Evolutionary conservation across 1,140 invertebrate genomes (phyloP), one percentile per base, ranked within the genome.

Genomic region (Macrobrachium rosenbergii): DNA sequence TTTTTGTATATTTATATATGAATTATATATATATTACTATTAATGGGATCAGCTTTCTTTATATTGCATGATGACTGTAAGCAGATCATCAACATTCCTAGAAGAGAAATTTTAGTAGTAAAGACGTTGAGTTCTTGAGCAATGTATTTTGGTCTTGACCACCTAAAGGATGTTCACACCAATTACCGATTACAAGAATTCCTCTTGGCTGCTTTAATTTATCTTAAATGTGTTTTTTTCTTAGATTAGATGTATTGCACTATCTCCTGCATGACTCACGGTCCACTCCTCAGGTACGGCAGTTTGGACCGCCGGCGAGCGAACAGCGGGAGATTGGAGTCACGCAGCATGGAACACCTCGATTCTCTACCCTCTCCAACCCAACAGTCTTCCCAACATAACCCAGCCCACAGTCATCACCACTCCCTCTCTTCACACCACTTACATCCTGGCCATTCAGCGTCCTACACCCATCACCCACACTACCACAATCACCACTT

Each of bases 261-360:
- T 62, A 73, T n/a, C 81, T 72, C 85, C 67, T 87, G 85, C 85
- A 87, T 87, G 85, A 87, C 85, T 63, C 67, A 69, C 58, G 85
- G 78, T 87, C 85, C 85, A 81, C 85, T 85, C 77, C 89, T 63
- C 87, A 93, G 94, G 90, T 95, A 94, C 90, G 94, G 94, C 43
- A 95, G 94, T 91, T 91, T 95, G 69, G 94, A 95, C 91, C 92
- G 94, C 52, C 92, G 94, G 91, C 81, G 93, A 91, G 91, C 91
- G 2, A 93, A 92, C 82, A 92, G 91, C 75, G 87, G 92, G 58
- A 78, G 88, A 82, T 64, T 90, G 63, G 90, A 90, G 72, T 89
- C 89, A 60, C 81, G 89, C 63, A 90, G 90, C 88, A 88, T 89
- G 82, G 89, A 90, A 60, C 91, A 91, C 37, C 83, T 90, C 59